These are phyloP conservation scores for Bradysia coprophila DNA, from an alignment of 1,140 invertebrate species.

Conservation along the genomic window DNA sequence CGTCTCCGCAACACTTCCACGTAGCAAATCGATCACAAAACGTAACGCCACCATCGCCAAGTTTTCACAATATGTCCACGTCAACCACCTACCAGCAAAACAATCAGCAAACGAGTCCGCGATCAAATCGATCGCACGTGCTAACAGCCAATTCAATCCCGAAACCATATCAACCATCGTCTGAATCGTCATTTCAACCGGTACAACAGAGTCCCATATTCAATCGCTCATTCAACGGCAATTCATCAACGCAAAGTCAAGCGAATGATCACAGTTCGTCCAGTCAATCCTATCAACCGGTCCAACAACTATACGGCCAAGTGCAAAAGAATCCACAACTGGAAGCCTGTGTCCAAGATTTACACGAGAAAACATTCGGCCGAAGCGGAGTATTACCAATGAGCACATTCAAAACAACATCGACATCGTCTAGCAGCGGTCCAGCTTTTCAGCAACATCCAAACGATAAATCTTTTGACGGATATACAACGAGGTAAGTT, in stretches of 20 bases:
- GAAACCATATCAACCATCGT: constrained; percentile 13
- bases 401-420: constrained; percentile 9
- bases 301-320: neutral
- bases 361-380: constrained; percentile 23
- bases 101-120: constrained; percentile 10
- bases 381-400: constrained; percentile 20
- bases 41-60: constrained; percentile 17
- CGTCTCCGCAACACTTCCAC: neutral
- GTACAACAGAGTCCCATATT: neutral
- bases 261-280: constrained; percentile 3
- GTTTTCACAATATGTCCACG: constrained; percentile 10
- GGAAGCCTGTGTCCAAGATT: constrained; percentile 21
- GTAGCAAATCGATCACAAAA: constrained; percentile 7
- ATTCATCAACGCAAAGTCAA: constrained; percentile 8
- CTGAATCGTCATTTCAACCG: neutral
- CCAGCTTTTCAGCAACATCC: constrained; percentile 4
- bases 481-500: constrained; percentile 36
- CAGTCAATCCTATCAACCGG: no score
- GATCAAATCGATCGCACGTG: constrained; percentile 14
- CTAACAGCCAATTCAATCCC: constrained; percentile 24
- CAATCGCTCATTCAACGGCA: constrained; percentile 2
- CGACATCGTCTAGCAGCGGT: neutral
- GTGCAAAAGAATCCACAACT: constrained; percentile 6
- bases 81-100: constrained; percentile 12
- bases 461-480: constrained; percentile 32